Evolutionary conservation across 1,140 invertebrate genomes (phyloP).

Genomic region (Cydia splendana): DNA sequence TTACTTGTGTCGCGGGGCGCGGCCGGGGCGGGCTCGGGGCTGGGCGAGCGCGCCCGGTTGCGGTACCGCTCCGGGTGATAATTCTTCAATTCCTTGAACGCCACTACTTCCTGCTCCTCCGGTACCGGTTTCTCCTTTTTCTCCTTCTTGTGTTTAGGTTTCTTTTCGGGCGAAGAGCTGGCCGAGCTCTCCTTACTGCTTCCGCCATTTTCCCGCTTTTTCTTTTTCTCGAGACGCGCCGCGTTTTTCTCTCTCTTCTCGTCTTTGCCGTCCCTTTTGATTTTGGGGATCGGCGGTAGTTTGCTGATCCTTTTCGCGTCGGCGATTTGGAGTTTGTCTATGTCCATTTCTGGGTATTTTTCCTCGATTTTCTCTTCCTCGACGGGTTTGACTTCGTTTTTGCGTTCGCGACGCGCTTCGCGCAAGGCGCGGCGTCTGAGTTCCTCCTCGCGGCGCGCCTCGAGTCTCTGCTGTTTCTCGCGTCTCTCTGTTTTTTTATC

Average conservation of each 20-base stretch:
- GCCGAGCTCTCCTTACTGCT: slow-evolving; percentile 41
- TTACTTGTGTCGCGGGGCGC: slow-evolving; percentile 64
- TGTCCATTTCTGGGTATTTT: slow-evolving; percentile 46
- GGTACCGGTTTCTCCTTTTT: slow-evolving; percentile 43
- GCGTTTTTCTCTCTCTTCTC: slow-evolving; percentile 60
- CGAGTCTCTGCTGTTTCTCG: slow-evolving; percentile 28
- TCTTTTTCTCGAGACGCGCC: slow-evolving; percentile 41
- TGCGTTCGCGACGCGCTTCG: slow-evolving; percentile 37
- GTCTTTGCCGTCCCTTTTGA: slow-evolving; percentile 47
- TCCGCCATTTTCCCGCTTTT: slow-evolving; percentile 44
- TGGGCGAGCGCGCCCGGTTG: slow-evolving; percentile 81
- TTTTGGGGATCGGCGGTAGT: slow-evolving; percentile 74
- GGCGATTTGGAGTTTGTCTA: slow-evolving; percentile 49
- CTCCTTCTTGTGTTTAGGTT: slow-evolving; percentile 45
- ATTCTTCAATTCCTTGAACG: slow-evolving; percentile 83
- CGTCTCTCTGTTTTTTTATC: slow-evolving; percentile 41
- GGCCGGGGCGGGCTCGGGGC: slow-evolving; percentile 64
- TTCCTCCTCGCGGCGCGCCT: slow-evolving; percentile 39
- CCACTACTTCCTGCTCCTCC: slow-evolving; percentile 54
- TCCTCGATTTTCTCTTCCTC: slow-evolving; percentile 35
- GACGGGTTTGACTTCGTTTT: slow-evolving; percentile 31
- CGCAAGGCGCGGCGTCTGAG: slow-evolving; percentile 26
- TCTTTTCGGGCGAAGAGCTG: slow-evolving; percentile 56
- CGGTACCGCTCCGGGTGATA: slow-evolving; percentile 83
- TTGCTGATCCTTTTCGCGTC: slow-evolving; percentile 63